Percentiles rank a stretch among this genome's conserved stretches.
Conservation (phyloP, 2,797 vertebrate genomes). For the Apogon talboti region DNA sequence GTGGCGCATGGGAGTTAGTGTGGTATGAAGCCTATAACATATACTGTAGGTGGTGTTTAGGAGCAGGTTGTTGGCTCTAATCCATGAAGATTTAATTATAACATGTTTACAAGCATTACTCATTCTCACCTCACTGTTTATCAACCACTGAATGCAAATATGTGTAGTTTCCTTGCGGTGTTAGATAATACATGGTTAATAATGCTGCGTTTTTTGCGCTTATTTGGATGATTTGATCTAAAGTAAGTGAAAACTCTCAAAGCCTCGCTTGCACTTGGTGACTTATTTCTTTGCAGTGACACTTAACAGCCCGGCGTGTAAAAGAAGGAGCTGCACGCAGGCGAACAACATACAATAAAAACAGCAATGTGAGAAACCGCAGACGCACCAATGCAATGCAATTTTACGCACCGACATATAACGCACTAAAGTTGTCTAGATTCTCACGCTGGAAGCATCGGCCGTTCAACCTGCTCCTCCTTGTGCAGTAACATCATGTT, state of each 20-base stretch:
- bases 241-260: conserved; percentile 13
- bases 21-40: background rate
- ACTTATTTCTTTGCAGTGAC: conserved; percentile 25
- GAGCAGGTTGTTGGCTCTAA: conserved; percentile 25
- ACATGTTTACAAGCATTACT: conserved; percentile 32
- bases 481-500: conserved; percentile 12
- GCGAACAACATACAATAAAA: conserved; percentile 22
- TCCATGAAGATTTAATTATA: conserved; percentile 38
- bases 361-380: conserved; percentile 59
- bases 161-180: background rate
- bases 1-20: conserved; percentile 10
- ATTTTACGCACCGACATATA: conserved; percentile 39
- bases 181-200: background rate
- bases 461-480: conserved; percentile 22
- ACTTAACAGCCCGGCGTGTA: conserved; percentile 44
- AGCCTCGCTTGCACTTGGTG: conserved; percentile 16
- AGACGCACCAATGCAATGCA: conserved; percentile 41
- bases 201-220: too few relatives aligned
- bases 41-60: background rate
- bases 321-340: conserved; percentile 21
- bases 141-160: conserved; percentile 22
- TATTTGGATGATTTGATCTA: background rate
- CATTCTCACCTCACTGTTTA: conserved; percentile 12
- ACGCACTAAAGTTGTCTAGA: conserved; percentile 2
- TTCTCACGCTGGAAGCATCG: conserved; percentile 30